Evolutionary conservation across 2,888 invertebrate genomes (phyloP).

Genomic region (Neoscelio sp.): DNA sequence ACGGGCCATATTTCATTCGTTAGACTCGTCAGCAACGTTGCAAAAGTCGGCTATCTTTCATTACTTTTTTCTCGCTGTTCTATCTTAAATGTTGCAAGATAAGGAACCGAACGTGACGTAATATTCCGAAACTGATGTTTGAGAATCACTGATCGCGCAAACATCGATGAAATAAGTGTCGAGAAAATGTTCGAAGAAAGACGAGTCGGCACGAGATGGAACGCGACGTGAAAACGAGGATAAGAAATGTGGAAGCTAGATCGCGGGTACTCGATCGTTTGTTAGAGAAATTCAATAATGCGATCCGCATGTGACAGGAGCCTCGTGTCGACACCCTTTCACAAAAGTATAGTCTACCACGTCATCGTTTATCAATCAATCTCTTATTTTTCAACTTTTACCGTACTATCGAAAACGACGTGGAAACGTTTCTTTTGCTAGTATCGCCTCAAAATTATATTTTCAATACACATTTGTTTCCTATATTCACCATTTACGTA

Average conservation of each 20-base stretch:
- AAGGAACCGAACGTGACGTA: conserved; percentile 17
- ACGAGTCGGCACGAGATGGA: conserved; percentile 48
- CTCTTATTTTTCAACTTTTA: conserved; percentile 70
- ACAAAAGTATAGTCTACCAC: conserved; percentile 67
- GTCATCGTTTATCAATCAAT: conserved; percentile 76
- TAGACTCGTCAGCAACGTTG: conserved; percentile 44
- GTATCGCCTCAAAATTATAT: conserved; percentile 11
- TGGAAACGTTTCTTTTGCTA: conserved; percentile 18
- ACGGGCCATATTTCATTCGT: conserved; percentile 60
- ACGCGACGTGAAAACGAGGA: conserved; percentile 39
- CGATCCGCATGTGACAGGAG: conserved; percentile 74
- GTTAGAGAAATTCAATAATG: conserved; percentile 78
- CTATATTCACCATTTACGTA: neutral
- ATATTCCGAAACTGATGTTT: neutral
- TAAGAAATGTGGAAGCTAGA: conserved; percentile 54
- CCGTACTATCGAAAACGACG: conserved; percentile 38
- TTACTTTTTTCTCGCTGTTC: conserved; percentile 15
- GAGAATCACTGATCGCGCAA: conserved; percentile 48
- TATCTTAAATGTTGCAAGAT: neutral
- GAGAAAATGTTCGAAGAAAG: conserved; percentile 42
- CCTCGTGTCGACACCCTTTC: conserved; percentile 67
- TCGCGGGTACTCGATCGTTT: conserved; percentile 74
- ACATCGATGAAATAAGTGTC: conserved; percentile 52
- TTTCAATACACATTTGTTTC: conserved; percentile 13
- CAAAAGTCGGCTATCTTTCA: conserved; percentile 44